A percentile compares a stretch with the other conserved stretches of the same genome.
Conservation (phyloP, 1,140 invertebrate species). For the Scaptomyza pallida region DNA sequence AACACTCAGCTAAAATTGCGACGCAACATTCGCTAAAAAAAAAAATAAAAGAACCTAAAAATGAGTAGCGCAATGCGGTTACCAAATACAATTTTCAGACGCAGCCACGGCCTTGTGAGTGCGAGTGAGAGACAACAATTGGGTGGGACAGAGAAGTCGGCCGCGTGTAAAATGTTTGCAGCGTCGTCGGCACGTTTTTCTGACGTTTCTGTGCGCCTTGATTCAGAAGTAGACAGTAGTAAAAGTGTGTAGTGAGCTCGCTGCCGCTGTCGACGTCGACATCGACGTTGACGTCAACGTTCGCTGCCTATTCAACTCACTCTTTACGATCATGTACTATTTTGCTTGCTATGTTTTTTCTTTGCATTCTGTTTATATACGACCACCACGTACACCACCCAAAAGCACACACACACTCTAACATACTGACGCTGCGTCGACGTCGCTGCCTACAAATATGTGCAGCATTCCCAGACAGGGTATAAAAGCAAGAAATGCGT, state of each 20-base stretch:
- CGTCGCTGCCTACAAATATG: constrained; percentile 23
- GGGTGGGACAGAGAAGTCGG: constrained; percentile 16
- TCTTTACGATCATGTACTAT: constrained; percentile 71
- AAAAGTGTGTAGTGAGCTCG: constrained; percentile 31
- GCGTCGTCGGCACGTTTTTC: constrained; percentile 67
- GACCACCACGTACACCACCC: constrained; percentile 62
- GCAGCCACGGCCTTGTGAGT: constrained; percentile 7
- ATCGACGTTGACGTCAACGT: constrained; percentile 9
- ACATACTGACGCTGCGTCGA: constrained; percentile 37
- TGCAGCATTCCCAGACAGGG: constrained; percentile 15
- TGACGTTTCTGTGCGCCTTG: constrained; percentile 47
- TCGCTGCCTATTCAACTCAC: constrained; percentile 53
- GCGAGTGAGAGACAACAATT: constrained; percentile 27
- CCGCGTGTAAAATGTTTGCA: constrained; percentile 62
- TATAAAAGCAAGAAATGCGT: constrained; percentile 33
- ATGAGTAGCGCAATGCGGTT: constrained; percentile 35
- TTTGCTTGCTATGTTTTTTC: constrained; percentile 61
- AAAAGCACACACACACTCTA: constrained; percentile 30
- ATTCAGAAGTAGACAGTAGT: constrained; percentile 59
- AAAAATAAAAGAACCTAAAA: constrained; percentile 36
- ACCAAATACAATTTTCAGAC: constrained; percentile 40
- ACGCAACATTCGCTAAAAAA: constrained; percentile 48
- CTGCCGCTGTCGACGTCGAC: constrained; percentile 13
- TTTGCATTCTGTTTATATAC: constrained; percentile 67
- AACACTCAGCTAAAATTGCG: constrained; percentile 53